phyloP scores from a whole-genome alignment of 2,888 invertebrate species.

The Apamea sordens region DNA sequence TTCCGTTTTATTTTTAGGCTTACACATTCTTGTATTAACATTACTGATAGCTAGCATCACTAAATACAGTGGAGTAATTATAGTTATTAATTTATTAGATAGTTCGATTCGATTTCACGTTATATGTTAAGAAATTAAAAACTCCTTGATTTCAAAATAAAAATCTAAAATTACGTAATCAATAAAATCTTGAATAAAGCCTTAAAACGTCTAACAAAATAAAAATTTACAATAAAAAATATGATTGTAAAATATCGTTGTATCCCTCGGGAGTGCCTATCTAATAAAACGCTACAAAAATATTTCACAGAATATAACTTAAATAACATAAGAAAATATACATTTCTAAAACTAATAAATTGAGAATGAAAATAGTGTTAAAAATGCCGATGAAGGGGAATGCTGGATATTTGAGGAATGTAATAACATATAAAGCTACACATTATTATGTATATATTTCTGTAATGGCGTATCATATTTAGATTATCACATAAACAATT shows the following conservation, averaged over 20 bases:
- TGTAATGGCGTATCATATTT: conserved; percentile 64
- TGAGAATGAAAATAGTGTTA: conserved; percentile 62
- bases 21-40: conserved; percentile 83
- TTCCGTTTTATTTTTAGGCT: conserved; percentile 87
- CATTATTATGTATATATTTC: conserved; percentile 58
- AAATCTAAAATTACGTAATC: conserved; percentile 70
- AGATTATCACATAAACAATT: conserved; percentile 79
- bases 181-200: conserved; percentile 71
- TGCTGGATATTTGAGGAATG: conserved; percentile 75
- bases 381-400: conserved; percentile 80
- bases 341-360: conserved; percentile 73
- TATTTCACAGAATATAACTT: conserved; percentile 82
- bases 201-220: conserved; percentile 86
- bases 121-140: conserved; percentile 66
- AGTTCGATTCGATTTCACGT: conserved; percentile 66
- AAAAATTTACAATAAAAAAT: conserved; percentile 87
- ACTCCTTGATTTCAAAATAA: conserved; percentile 67
- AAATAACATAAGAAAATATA: conserved; percentile 79
- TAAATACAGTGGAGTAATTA: conserved; percentile 74
- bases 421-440: conserved; percentile 65
- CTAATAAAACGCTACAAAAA: conserved; percentile 81
- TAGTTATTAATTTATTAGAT: conserved; percentile 66
- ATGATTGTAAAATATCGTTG: conserved; percentile 85
- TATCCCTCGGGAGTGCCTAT: conserved; percentile 82
- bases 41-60: conserved; percentile 80